Percentiles rank a stretch among this genome's conserved stretches.
Conservation (phyloP, 2,797 vertebrate species). For the Enteromius thamalakanensis region DNA sequence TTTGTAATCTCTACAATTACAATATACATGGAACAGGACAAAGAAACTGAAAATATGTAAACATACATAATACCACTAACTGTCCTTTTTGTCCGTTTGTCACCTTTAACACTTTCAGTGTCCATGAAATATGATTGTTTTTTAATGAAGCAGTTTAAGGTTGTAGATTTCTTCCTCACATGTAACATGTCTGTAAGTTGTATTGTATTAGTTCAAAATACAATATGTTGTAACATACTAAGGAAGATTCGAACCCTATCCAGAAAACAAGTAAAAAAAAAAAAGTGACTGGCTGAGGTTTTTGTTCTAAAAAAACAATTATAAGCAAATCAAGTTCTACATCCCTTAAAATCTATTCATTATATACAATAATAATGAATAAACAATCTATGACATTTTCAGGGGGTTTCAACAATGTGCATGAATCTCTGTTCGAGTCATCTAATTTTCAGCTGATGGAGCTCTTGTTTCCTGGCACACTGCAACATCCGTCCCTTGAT, state of each 20-base stretch:
- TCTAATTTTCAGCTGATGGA: slow-evolving; percentile 42
- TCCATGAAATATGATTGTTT: slow-evolving; percentile 12
- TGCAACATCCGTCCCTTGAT: slow-evolving; percentile 59
- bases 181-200: slow-evolving; percentile 8
- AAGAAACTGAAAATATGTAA: slow-evolving; percentile 14
- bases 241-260: slow-evolving; percentile 19
- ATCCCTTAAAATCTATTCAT: slow-evolving; percentile 7
- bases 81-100: neutral
- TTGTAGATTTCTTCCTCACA: slow-evolving; percentile 1
- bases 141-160: neutral
- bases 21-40: slow-evolving; percentile 25
- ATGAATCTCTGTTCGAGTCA: slow-evolving; percentile 33
- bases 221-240: slow-evolving; percentile 25
- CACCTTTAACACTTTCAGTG: neutral
- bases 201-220: slow-evolving; percentile 17
- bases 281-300: slow-evolving; percentile 16
- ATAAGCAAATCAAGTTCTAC: slow-evolving; percentile 11
- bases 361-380: slow-evolving; percentile 33
- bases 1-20: slow-evolving; percentile 49
- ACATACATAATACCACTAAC: neutral
- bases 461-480: slow-evolving; percentile 34
- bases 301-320: slow-evolving; percentile 28
- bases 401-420: slow-evolving; percentile 43
- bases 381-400: slow-evolving; percentile 26
- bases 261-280: slow-evolving; percentile 7